A percentile compares a stretch with the other conserved stretches of the same genome.
Evolutionary conservation across 2,888 invertebrate genomes (phyloP).

Genomic region (Osedax fenrisi): DNA sequence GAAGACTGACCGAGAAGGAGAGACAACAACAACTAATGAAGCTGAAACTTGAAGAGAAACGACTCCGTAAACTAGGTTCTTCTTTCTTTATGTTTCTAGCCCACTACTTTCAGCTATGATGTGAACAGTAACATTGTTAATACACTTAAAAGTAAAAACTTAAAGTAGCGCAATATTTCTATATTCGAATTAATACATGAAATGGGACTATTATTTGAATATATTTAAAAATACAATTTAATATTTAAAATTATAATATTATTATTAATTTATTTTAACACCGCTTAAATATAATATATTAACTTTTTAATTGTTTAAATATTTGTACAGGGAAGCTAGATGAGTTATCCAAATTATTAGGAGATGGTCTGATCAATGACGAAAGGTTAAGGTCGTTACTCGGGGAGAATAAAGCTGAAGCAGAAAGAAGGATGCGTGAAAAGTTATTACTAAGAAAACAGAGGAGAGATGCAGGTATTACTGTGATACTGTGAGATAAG

Average conservation of each 20-base stretch:
- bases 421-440: constrained; percentile 32
- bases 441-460: constrained; percentile 30
- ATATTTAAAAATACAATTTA: no score
- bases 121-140: no score
- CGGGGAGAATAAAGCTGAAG: constrained; percentile 33
- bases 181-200: no score
- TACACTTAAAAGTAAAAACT: no score
- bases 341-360: constrained; percentile 32
- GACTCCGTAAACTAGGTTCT: constrained; percentile 34
- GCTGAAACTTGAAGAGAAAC: constrained; percentile 34
- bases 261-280: no score
- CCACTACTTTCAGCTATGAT: no score
- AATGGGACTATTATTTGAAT: neutral
- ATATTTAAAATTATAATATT: no score
- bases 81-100: no score
- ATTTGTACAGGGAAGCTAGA: constrained; percentile 33
- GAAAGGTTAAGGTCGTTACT: constrained; percentile 30
- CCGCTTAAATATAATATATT: no score
- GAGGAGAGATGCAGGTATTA: neutral
- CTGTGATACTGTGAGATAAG: no score
- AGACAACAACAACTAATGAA: constrained; percentile 32
- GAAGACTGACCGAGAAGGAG: constrained; percentile 32
- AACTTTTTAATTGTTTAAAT: no score
- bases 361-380: constrained; percentile 27
- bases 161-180: no score